These are phyloP conservation scores for Lethenteron reissneri DNA, from an alignment of 2,113 vertebrate species.

Conservation along the genomic window DNA sequence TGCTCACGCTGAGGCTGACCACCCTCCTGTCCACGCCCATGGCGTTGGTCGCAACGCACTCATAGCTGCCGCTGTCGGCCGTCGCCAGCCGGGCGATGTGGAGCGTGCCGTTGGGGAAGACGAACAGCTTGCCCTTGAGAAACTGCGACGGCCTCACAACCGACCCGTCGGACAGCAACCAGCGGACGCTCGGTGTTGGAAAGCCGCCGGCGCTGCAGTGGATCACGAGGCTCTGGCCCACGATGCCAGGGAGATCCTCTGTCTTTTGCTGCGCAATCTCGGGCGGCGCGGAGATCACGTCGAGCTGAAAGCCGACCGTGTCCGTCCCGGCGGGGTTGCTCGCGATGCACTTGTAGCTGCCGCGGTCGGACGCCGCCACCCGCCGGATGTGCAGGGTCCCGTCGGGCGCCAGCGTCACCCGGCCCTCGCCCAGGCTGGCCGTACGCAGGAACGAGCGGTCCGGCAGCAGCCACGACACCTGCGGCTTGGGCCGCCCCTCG, in stretches of 20 bases:
- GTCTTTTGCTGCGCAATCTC: slow-evolving; percentile 33
- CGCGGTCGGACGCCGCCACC: slow-evolving; percentile 31
- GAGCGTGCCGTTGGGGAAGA: slow-evolving; percentile 71
- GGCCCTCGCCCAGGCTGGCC: slow-evolving; percentile 14
- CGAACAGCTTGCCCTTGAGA: slow-evolving; percentile 28
- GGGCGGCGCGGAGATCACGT: slow-evolving; percentile 35
- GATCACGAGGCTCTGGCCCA: slow-evolving; percentile 30
- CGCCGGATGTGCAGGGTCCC: slow-evolving; percentile 36
- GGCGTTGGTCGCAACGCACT: slow-evolving; percentile 42
- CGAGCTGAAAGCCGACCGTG: slow-evolving; percentile 35
- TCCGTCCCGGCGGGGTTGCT: slow-evolving; percentile 47
- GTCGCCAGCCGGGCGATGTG: slow-evolving; percentile 25
- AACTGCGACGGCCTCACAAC: slow-evolving; percentile 43
- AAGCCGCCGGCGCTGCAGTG: slow-evolving; percentile 44
- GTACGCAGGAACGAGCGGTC: slow-evolving; percentile 25
- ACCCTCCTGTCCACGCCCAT: slow-evolving; percentile 35
- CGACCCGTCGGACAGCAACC: slow-evolving; percentile 35
- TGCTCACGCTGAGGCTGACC: slow-evolving; percentile 26
- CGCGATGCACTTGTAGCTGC: slow-evolving; percentile 50
- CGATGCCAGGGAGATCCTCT: slow-evolving; percentile 33
- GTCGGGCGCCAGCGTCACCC: slow-evolving; percentile 28
- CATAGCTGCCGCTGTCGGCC: slow-evolving; percentile 36
- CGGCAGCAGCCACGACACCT: slow-evolving; percentile 54
- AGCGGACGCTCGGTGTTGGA: slow-evolving; percentile 34
- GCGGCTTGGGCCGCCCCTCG: slow-evolving; percentile 33